Base-by-base conservation (phyloP, 2,797 vertebrate species). In the Hyperoplus immaculatus region DNA sequence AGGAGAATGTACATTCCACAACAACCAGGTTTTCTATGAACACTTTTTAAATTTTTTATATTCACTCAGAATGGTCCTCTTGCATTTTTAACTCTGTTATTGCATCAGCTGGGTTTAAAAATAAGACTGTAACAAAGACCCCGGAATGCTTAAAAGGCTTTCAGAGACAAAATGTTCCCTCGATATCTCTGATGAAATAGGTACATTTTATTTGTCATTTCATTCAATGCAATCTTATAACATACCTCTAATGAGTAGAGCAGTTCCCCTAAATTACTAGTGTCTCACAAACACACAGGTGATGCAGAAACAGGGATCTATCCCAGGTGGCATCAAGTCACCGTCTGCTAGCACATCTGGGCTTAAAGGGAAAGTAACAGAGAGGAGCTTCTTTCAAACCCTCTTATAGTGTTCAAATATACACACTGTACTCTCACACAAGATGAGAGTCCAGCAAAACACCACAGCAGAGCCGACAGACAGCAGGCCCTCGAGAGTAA, bases 71-170 rank as follows among this genome's bases (percentile, higher is more conserved):
- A 81, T 42, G 82, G 57, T 46, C 2, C 62, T 89, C 47, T 89
- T 91, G 75, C 85, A 85, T 77, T 65, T 88, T 77, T 81, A 49
- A 83, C 54, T 66, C 72, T 76, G 67, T 59, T 73, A 67, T 84
- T 90, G 78, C 87, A 85, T 89, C 86, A 89, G 75, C 71, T 42
- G 7, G 59, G 49, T 47, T 69, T 60, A 38, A 82, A 63, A 69
- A 45, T 21, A 61, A 65, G 45, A 36, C 69, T 66, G 51, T 46
- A 69, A 12, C 45, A 43, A 10, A 21, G 3, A 10, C 3, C 21
- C 41, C 50, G 21, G 59, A 46, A 53, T 36, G 49, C 54, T 54
- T 56, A 5, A 8, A 53, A 69, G 5, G 43, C 41, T 76, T 63
- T 68, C 21, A 58, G 13, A 65, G 64, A 71, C 29, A 39, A 64